Conservation (phyloP, 2,888 invertebrate genomes). For the Cyclophora punctaria region DNA sequence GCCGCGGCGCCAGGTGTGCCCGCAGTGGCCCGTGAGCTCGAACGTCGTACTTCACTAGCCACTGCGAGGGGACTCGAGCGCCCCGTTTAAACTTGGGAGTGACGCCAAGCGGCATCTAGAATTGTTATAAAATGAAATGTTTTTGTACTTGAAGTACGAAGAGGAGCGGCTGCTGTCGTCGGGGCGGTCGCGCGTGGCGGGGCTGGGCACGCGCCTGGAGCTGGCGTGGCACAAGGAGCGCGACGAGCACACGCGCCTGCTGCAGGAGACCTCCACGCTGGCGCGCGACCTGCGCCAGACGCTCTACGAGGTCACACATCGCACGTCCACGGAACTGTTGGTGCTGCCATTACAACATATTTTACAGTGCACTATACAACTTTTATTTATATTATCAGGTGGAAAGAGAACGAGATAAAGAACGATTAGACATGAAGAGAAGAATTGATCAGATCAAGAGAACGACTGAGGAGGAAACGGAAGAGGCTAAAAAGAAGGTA, state of each 20-base stretch:
- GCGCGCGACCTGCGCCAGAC: conserved; percentile 92
- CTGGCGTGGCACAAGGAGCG: conserved; percentile 95
- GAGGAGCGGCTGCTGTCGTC: conserved; percentile 89
- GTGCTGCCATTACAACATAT: no score
- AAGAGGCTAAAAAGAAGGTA: conserved; percentile 90
- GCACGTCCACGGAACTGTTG: no score
- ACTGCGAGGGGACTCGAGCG: no score
- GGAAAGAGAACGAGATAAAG: conserved; percentile 92
- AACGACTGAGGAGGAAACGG: conserved; percentile 90
- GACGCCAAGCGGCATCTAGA: no score
- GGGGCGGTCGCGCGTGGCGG: conserved; percentile 89
- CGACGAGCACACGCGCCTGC: conserved; percentile 90
- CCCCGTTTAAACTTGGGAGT: no score
- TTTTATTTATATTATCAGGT: conserved; percentile 65
- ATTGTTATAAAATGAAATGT: no score
- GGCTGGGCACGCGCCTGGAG: conserved; percentile 90
- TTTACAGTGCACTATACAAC: no score
- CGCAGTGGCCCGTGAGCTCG: no score
- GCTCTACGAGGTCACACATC: conserved; percentile 79
- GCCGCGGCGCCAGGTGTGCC: no score
- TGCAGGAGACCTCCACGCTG: conserved; percentile 92
- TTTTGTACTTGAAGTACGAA: conserved; percentile 77
- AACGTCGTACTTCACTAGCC: no score
- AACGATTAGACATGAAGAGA: conserved; percentile 89
- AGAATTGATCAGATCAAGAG: conserved; percentile 89